These are phyloP conservation scores for Pantala flavescens DNA, from an alignment of 1,140 invertebrate genomes.

Conservation along the genomic window DNA sequence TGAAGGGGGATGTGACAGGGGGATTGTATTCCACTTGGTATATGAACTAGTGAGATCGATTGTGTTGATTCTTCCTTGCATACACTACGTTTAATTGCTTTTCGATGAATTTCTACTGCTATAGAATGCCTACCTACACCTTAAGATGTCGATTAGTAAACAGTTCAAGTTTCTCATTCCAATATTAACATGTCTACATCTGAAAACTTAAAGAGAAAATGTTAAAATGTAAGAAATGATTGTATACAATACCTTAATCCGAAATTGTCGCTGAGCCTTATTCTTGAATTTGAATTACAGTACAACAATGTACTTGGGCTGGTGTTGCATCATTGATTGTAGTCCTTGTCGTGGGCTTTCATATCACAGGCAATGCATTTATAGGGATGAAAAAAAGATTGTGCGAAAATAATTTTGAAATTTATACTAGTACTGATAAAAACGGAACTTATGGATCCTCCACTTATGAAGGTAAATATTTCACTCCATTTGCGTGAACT, in stretches of 20 bases:
- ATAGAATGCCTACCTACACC: too few relatives aligned
- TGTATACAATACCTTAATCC: background rate
- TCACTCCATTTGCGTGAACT: background rate
- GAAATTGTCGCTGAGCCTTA: background rate
- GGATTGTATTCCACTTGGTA: too few relatives aligned
- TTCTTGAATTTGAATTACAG: background rate
- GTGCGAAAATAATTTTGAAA: background rate
- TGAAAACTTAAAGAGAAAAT: background rate
- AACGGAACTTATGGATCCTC: background rate
- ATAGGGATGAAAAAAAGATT: background rate
- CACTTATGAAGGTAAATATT: background rate
- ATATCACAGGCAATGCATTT: background rate
- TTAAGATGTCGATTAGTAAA: too few relatives aligned
- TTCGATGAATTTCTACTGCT: too few relatives aligned
- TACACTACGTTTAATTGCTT: too few relatives aligned
- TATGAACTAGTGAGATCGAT: too few relatives aligned
- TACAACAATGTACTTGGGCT: background rate
- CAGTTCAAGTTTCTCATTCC: conserved; percentile 28
- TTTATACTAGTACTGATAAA: background rate
- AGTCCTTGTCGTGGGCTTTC: background rate
- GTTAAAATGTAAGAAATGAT: background rate
- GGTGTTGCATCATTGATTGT: background rate
- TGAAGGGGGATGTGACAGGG: too few relatives aligned
- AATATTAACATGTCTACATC: conserved; percentile 29
- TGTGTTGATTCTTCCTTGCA: too few relatives aligned